Base-by-base conservation (phyloP, 2,888 invertebrate species). In the Amblyteles armatorius region DNA sequence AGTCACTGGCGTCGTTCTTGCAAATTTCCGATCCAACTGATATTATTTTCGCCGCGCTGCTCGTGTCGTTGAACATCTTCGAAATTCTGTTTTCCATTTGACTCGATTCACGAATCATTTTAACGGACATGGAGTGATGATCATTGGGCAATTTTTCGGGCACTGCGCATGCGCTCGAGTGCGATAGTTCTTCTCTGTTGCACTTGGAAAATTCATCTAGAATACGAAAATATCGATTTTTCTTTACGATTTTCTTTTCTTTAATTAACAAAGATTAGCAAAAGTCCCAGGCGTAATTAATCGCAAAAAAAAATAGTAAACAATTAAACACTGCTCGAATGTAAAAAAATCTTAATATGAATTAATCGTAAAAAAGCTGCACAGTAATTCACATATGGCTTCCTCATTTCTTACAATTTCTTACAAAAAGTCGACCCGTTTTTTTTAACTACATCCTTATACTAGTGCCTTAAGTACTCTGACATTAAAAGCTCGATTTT, bases 1-100 rank as follows among this genome's bases (percentile, higher is more conserved):
- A 91, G 3, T 90, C 91, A 22, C 90, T 90, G 85, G 91, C 90
- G n/a, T 91, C 89, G 83, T 90, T 89, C 7, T 84, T 77, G 19
- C 87, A 87, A 63, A 85, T 60, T 83, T 89, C 86, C 79, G 83
- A 22, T 71, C 86, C 68, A 85, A 76, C 26, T 9, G 76, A 79
- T 26, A 77, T 40, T 11, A 55, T 22, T 55, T 85, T 83, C 7
- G 87, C 73, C 29, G 84, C 68, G 29, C 88, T 87, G 33, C 86
- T 89, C 19, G 85, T 69, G 13, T 89, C 88, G 67, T 60, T 85
- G 6, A 87, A 16, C n/a, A 72, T 79, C 2, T 55, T 22, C 1
- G 74, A 68, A 0, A 83, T 78, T 19, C 82, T 83, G 11, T 79
- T 73, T 11, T 88, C 87, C 19, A 86, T 73, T 13, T 60, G 84